Conservation (phyloP, 2,888 invertebrate species). For the Lepidonotus clava region DNA sequence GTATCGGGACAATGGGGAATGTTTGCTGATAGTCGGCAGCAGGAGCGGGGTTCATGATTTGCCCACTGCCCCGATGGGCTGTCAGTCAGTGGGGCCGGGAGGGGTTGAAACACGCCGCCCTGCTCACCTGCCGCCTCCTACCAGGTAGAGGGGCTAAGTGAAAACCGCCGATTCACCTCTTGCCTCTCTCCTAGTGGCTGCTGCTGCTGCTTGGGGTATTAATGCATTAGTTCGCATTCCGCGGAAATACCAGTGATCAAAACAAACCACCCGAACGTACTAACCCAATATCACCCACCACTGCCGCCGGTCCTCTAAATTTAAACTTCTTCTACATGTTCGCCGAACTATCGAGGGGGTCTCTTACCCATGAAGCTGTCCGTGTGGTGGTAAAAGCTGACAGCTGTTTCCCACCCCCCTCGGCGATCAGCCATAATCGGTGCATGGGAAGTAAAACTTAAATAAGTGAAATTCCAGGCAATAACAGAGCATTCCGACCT, state of each 20-base stretch:
- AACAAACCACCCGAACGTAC: constrained; percentile 31
- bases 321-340: no score
- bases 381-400: no score
- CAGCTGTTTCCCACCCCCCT: no score
- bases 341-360: no score
- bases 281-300: constrained; percentile 22
- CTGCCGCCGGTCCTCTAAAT: background rate
- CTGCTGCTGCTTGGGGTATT: constrained; percentile 16
- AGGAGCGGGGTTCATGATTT: background rate
- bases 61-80: background rate
- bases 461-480: constrained; percentile 20
- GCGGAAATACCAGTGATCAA: constrained; percentile 48
- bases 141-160: background rate
- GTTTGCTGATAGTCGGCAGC: background rate
- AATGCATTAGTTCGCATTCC: constrained; percentile 52
- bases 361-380: no score
- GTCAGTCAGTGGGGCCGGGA: background rate
- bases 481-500: constrained; percentile 23
- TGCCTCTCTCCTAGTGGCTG: no score
- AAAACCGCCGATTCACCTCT: background rate
- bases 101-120: background rate
- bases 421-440: no score
- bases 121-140: background rate
- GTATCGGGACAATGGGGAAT: constrained; percentile 3
- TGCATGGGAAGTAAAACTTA: no score